Evolutionary conservation across 2,797 vertebrate species (phyloP).

Genomic region (Melanitta fusca): DNA sequence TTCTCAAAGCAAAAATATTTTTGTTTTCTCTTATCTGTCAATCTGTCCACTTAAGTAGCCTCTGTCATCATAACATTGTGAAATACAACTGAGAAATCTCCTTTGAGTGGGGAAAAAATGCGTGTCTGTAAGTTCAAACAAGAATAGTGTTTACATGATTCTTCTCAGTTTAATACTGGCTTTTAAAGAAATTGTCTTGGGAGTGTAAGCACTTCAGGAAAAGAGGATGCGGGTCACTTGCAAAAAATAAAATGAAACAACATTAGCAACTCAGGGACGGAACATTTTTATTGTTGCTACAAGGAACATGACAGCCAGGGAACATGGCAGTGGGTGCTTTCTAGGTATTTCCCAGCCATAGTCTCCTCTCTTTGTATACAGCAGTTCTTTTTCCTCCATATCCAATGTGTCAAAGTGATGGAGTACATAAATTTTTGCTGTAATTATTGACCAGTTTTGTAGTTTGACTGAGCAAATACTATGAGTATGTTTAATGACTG

Average conservation of each 20-base stretch:
- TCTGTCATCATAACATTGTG: background rate
- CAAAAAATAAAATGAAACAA: background rate
- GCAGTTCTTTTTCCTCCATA: background rate
- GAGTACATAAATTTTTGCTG: background rate
- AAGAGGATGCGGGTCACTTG: background rate
- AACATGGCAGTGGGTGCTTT: background rate
- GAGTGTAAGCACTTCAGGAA: background rate
- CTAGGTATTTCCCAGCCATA: background rate
- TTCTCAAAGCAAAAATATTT: conserved; percentile 58
- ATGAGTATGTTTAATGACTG: too few species aligned
- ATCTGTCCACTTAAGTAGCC: conserved; percentile 1
- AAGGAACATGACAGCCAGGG: background rate
- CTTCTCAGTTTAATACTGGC: background rate
- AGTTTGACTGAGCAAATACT: background rate
- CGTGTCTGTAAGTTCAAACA: background rate
- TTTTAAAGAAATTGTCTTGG: background rate
- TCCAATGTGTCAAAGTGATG: background rate
- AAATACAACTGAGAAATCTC: background rate
- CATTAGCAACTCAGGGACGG: background rate
- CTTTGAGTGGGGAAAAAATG: background rate
- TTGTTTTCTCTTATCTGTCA: conserved; percentile 43
- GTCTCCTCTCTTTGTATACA: background rate
- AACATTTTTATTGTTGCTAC: background rate
- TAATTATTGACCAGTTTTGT: background rate
- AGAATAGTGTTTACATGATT: background rate